These are phyloP conservation scores for Lucifuga dentata DNA, from an alignment of 2,113 vertebrate genomes.

Conservation along the genomic window DNA sequence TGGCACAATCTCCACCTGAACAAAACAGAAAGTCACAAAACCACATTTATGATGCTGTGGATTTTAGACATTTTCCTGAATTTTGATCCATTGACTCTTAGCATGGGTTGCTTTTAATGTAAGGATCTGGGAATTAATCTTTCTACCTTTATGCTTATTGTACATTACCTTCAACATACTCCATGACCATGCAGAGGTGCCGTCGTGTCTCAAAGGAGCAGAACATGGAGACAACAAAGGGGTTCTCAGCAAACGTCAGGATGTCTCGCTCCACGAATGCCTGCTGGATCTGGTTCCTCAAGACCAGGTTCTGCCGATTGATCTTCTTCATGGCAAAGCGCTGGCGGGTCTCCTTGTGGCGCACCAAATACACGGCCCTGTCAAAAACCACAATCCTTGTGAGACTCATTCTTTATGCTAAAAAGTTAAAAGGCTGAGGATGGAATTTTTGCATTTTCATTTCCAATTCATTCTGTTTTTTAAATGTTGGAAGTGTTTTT, in stretches of 20 bases:
- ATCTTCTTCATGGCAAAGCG: conserved; percentile 99
- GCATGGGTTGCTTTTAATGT: too few relatives aligned
- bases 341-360: conserved; percentile 93
- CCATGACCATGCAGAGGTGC: conserved; percentile 99
- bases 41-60: too few relatives aligned
- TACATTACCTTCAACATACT: conserved; percentile 94
- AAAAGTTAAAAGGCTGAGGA: neutral
- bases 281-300: conserved; percentile 99
- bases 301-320: conserved; percentile 96
- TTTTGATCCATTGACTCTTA: too few relatives aligned
- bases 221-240: conserved; percentile 98
- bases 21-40: too few relatives aligned
- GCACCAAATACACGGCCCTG: conserved; percentile 95
- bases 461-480: too few relatives aligned
- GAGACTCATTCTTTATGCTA: neutral
- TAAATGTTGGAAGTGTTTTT: too few relatives aligned
- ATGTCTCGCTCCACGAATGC: conserved; percentile 98
- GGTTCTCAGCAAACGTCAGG: conserved; percentile 97
- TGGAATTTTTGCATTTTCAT: too few relatives aligned
- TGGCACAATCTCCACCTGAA: conserved; percentile 95
- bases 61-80: too few relatives aligned
- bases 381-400: conserved; percentile 13
- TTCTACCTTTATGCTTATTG: too few relatives aligned
- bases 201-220: conserved; percentile 96
- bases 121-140: too few relatives aligned